These are phyloP conservation scores for Epinotia bilunana DNA, from an alignment of 2,888 invertebrate genomes.

Conservation along the genomic window DNA sequence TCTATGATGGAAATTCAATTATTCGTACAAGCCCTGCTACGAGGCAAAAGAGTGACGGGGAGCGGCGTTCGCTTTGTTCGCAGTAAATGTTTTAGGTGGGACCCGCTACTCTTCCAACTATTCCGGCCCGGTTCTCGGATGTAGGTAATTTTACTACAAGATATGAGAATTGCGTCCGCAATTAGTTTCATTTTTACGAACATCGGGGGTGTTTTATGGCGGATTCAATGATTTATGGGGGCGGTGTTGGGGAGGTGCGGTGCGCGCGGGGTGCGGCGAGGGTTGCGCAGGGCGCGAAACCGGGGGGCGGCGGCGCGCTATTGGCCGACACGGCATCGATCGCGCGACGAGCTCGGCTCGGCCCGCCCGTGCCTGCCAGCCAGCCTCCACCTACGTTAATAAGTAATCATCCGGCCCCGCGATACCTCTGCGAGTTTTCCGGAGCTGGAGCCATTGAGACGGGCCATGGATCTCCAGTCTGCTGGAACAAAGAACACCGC, in stretches of 20 bases:
- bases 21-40: constrained; percentile 74
- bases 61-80: constrained; percentile 75
- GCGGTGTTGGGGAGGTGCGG: constrained; percentile 75
- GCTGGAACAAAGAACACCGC: constrained; percentile 79
- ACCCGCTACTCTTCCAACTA: constrained; percentile 59
- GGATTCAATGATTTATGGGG: constrained; percentile 84
- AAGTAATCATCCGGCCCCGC: constrained; percentile 84
- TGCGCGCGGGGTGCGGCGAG: constrained; percentile 63
- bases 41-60: constrained; percentile 68
- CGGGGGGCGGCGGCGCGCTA: constrained; percentile 79
- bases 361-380: constrained; percentile 77
- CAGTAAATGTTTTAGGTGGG: constrained; percentile 66
- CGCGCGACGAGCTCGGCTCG: constrained; percentile 77
- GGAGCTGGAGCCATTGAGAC: constrained; percentile 79
- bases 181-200: constrained; percentile 84
- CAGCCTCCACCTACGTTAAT: constrained; percentile 84
- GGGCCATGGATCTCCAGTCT: constrained; percentile 77
- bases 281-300: constrained; percentile 75
- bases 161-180: constrained; percentile 78
- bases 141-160: constrained; percentile 73
- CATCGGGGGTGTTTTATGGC: constrained; percentile 83
- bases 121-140: constrained; percentile 62
- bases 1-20: constrained; percentile 84
- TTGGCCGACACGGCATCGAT: constrained; percentile 83
- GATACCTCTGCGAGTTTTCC: constrained; percentile 82